These are phyloP conservation scores for Luidia sarsii DNA, from an alignment of 53 echinoderm and acorn worm species.

Conservation along the genomic window DNA sequence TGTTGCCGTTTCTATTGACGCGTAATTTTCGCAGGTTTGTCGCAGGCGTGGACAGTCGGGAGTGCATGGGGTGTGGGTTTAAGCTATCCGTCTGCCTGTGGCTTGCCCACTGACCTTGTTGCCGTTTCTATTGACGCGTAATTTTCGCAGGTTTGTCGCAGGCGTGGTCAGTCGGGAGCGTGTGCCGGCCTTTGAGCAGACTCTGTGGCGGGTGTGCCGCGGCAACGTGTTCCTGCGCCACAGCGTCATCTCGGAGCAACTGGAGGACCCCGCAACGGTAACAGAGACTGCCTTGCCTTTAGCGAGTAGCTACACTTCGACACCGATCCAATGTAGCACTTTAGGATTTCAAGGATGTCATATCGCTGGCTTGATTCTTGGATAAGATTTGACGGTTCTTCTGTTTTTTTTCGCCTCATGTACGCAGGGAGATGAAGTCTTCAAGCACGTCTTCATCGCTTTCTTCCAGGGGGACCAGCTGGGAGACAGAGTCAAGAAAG, in stretches of 20 bases:
- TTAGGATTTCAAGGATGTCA: not conserved
- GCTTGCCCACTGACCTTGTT: no score
- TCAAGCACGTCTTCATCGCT: slow-evolving; percentile 94
- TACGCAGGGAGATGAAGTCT: slow-evolving; percentile 85
- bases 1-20: no score
- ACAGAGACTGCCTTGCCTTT: no score
- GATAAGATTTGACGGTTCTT: not conserved
- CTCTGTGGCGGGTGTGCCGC: slow-evolving; percentile 90
- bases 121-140: no score
- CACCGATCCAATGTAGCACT: no score
- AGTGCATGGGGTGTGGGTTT: no score
- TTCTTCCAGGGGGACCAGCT: slow-evolving; percentile 97
- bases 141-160: slow-evolving; percentile 73
- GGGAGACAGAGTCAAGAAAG: slow-evolving; percentile 78
- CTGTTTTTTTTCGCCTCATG: slow-evolving; percentile 13
- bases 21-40: slow-evolving; percentile 71
- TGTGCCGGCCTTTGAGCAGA: slow-evolving; percentile 93
- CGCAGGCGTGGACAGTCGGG: slow-evolving; percentile 91
- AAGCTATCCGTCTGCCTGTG: no score
- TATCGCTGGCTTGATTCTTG: not conserved
- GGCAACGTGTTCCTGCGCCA: slow-evolving; percentile 94
- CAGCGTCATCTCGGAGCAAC: slow-evolving; percentile 63
- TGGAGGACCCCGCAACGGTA: slow-evolving; percentile 90
- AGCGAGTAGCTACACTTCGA: no score
- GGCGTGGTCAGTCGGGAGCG: slow-evolving; percentile 95